These are phyloP conservation scores for Doryteuthis pealeii DNA, from an alignment of 1,140 invertebrate genomes.

Conservation along the genomic window DNA sequence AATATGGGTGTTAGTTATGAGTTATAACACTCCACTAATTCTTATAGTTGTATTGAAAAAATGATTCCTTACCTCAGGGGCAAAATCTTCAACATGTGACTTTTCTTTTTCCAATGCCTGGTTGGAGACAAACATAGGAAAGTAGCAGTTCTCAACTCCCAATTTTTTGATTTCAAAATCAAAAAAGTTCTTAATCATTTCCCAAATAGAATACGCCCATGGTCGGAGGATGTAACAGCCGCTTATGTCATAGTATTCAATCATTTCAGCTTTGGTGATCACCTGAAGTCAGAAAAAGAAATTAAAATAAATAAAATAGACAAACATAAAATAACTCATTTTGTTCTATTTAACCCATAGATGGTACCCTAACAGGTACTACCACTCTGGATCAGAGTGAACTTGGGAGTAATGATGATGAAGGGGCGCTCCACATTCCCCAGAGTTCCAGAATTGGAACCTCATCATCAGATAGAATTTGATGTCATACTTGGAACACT, in stretches of 20 bases:
- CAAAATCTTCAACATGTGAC: conserved; percentile 95
- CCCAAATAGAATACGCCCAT: conserved; percentile 98
- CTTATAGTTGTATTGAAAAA: too few relatives aligned
- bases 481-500: too few relatives aligned
- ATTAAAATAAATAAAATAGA: conserved; percentile 19
- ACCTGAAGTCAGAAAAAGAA: conserved; percentile 63
- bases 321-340: not conserved
- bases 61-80: conserved; percentile 77
- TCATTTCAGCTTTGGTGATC: conserved; percentile 96
- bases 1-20: too few relatives aligned
- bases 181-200: conserved; percentile 85
- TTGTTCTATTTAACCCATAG: too few relatives aligned
- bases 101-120: conserved; percentile 93
- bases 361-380: too few relatives aligned
- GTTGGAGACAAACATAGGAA: conserved; percentile 96
- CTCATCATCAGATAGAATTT: too few relatives aligned
- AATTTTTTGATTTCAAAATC: conserved; percentile 87
- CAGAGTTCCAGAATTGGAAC: too few relatives aligned
- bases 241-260: conserved; percentile 99
- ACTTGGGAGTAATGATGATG: too few relatives aligned
- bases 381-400: too few relatives aligned
- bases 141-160: conserved; percentile 96
- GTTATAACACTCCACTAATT: too few relatives aligned
- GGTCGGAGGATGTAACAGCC: conserved; percentile 98
- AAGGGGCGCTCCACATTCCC: not conserved